A percentile compares a stretch with the other conserved stretches of the same genome.
Conservation (phyloP, 1,140 invertebrate species). For the Drosophila sulfurigaster region DNA sequence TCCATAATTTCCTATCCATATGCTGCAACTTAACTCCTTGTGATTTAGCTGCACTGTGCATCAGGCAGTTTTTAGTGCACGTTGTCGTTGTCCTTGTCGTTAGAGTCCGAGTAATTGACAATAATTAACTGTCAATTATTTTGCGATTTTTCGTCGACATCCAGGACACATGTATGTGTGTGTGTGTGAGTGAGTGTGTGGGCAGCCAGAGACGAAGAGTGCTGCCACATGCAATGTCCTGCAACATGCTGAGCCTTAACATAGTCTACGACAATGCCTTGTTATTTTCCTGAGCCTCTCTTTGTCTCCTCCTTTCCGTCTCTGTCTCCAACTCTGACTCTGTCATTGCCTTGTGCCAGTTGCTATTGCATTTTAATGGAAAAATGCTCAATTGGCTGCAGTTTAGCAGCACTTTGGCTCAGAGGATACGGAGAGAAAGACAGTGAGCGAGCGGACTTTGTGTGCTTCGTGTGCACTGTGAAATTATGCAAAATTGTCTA, state of each 20-base stretch:
- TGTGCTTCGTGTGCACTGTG: slow-evolving; percentile 42
- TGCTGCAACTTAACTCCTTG: background rate
- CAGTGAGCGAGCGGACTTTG: background rate
- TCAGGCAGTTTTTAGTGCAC: background rate
- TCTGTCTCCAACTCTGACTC: background rate
- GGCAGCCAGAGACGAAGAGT: background rate
- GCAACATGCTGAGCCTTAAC: slow-evolving; percentile 30
- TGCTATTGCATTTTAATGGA: slow-evolving; percentile 65
- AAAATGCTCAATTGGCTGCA: slow-evolving; percentile 63
- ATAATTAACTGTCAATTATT: slow-evolving; percentile 82
- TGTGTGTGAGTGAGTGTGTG: slow-evolving; percentile 29
- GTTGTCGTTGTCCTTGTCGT: slow-evolving; percentile 15
- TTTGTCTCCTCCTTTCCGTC: background rate
- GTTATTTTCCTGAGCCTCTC: slow-evolving; percentile 42
- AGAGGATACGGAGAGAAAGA: slow-evolving; percentile 11
- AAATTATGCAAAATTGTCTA: slow-evolving; percentile 73
- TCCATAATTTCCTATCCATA: background rate
- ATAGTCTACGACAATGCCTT: slow-evolving; percentile 51
- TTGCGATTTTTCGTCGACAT: slow-evolving; percentile 65
- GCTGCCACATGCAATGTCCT: slow-evolving; percentile 13
- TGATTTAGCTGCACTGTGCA: slow-evolving; percentile 16
- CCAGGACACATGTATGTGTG: slow-evolving; percentile 27
- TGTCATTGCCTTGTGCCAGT: slow-evolving; percentile 20
- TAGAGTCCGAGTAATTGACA: slow-evolving; percentile 67
- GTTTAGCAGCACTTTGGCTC: slow-evolving; percentile 57